A percentile compares a stretch with the other conserved stretches of the same genome.
Evolutionary conservation across 2,888 invertebrate genomes (phyloP).

Genomic region (Latrodectus hesperus): DNA sequence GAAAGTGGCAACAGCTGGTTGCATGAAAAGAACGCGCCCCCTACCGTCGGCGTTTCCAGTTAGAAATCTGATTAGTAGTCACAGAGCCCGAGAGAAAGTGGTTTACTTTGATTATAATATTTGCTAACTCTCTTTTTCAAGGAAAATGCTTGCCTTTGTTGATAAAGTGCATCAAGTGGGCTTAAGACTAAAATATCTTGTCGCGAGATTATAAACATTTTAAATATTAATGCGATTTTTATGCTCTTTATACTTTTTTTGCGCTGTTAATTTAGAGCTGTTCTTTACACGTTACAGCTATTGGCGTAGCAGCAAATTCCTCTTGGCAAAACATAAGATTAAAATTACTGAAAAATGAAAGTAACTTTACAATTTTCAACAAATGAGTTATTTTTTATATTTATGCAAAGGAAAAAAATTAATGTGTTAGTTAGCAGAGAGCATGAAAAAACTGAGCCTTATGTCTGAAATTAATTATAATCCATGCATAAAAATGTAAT

Average conservation of each 20-base stretch:
- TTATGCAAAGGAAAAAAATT: slow-evolving; percentile 16
- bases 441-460: neutral
- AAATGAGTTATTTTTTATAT: slow-evolving; percentile 41
- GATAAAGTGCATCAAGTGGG: slow-evolving; percentile 58
- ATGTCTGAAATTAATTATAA: slow-evolving; percentile 5
- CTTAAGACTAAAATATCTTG: slow-evolving; percentile 61
- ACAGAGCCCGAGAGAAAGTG: slow-evolving; percentile 36
- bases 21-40: slow-evolving; percentile 43
- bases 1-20: slow-evolving; percentile 64
- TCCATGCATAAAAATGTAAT: neutral
- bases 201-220: slow-evolving; percentile 64
- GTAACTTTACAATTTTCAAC: slow-evolving; percentile 33
- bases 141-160: slow-evolving; percentile 19
- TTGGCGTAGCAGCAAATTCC: slow-evolving; percentile 49
- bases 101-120: slow-evolving; percentile 65
- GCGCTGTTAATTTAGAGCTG: slow-evolving; percentile 41
- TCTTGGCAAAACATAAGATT: slow-evolving; percentile 42
- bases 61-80: slow-evolving; percentile 64
- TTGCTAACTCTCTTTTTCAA: slow-evolving; percentile 58
- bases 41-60: slow-evolving; percentile 32
- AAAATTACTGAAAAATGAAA: slow-evolving; percentile 59
- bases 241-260: slow-evolving; percentile 18
- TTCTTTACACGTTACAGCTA: slow-evolving; percentile 22
- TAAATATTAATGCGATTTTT: slow-evolving; percentile 65
- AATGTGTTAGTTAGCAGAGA: slow-evolving; percentile 44